Evolutionary conservation across 2,797 vertebrate genomes (phyloP).

Genomic region (Threskiornis aethiopicus): DNA sequence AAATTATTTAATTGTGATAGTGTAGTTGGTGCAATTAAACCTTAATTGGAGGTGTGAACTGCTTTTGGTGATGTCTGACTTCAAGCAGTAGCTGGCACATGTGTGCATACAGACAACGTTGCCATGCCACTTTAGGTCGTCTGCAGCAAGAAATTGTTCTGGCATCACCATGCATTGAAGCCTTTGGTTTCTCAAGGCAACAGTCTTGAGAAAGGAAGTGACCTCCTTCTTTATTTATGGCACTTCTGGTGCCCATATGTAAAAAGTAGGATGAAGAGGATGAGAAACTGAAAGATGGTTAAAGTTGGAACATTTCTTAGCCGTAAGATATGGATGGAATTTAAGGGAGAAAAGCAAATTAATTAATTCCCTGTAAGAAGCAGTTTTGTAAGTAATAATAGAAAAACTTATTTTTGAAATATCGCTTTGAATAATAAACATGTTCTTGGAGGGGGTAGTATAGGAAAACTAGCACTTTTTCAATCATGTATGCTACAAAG

Average conservation of each 20-base stretch:
- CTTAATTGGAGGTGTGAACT: neutral
- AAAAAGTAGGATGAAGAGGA: neutral
- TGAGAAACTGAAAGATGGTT: neutral
- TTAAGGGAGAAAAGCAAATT: neutral
- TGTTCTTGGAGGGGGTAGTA: neutral
- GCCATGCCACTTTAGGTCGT: neutral
- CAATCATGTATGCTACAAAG: neutral
- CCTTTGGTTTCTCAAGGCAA: neutral
- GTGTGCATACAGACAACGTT: neutral
- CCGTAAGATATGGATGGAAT: neutral
- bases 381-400: neutral
- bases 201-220: neutral
- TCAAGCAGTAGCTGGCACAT: neutral
- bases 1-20: neutral
- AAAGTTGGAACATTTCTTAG: neutral
- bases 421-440: neutral
- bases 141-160: neutral
- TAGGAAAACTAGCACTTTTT: neutral
- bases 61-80: neutral
- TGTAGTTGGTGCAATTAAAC: neutral
- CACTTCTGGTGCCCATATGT: neutral
- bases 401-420: neutral
- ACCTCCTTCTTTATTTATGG: neutral
- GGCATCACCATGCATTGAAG: neutral
- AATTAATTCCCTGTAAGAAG: neutral